phyloP scores from a whole-genome alignment of 2,888 invertebrate species.

The Prenolepis imparis region DNA sequence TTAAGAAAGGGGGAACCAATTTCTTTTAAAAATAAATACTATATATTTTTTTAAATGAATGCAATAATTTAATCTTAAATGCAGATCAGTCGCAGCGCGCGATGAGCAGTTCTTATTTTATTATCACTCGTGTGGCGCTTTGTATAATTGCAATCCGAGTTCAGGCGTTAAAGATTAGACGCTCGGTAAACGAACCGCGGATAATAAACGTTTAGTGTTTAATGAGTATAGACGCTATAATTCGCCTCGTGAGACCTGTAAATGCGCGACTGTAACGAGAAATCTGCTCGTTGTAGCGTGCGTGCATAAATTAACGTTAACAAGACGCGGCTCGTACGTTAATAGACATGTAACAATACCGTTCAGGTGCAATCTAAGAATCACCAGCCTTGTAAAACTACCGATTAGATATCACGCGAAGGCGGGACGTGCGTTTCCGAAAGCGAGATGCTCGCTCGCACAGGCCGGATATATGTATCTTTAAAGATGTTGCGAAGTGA shows the following conservation, averaged over 20 bases:
- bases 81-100: background rate
- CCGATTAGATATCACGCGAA: conserved; percentile 25
- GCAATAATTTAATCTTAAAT: background rate
- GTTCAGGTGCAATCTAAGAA: conserved; percentile 32
- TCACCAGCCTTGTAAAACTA: conserved; percentile 32
- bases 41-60: background rate
- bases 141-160: conserved; percentile 41
- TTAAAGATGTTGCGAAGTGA: background rate
- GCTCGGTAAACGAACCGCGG: conserved; percentile 44
- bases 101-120: conserved; percentile 19
- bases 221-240: conserved; percentile 42
- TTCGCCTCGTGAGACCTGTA: conserved; percentile 39
- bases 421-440: background rate
- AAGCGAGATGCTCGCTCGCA: background rate
- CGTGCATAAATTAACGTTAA: conserved; percentile 56
- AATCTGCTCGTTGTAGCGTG: conserved; percentile 19
- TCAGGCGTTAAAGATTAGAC: conserved; percentile 25
- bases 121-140: background rate
- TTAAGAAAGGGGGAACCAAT: background rate
- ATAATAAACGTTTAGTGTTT: conserved; percentile 54
- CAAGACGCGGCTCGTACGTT: conserved; percentile 40
- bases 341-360: conserved; percentile 35
- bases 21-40: background rate
- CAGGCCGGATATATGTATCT: background rate
- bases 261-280: conserved; percentile 44